These are phyloP conservation scores for Latrodectus geometricus DNA, from an alignment of 1,140 invertebrate genomes.

Conservation along the genomic window DNA sequence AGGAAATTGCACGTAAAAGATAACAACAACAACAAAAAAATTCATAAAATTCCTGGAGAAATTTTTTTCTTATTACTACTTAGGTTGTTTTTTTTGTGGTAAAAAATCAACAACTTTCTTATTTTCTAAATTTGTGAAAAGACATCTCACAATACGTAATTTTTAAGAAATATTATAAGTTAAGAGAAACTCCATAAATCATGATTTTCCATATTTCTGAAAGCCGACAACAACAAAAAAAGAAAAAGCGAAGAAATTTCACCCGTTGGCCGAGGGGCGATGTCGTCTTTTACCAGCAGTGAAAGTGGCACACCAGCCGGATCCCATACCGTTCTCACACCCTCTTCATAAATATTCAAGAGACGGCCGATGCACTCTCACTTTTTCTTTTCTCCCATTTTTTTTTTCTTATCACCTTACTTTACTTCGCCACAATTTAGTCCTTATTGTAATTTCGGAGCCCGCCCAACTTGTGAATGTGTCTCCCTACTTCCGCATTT, in stretches of 20 bases:
- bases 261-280: slow-evolving; percentile 2
- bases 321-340: slow-evolving; percentile 31
- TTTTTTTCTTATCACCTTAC: neutral
- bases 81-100: too few species aligned
- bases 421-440: neutral
- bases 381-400: neutral
- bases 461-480: neutral
- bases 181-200: too few species aligned
- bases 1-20: too few species aligned
- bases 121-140: too few species aligned
- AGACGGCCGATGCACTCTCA: slow-evolving; percentile 11
- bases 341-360: slow-evolving; percentile 40
- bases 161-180: too few species aligned
- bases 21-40: too few species aligned
- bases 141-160: too few species aligned
- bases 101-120: too few species aligned
- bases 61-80: too few species aligned
- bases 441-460: neutral
- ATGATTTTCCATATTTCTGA: too few species aligned
- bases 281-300: slow-evolving; percentile 7
- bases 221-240: too few species aligned
- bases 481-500: neutral
- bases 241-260: neutral
- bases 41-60: too few species aligned
- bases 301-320: slow-evolving; percentile 29